Evolutionary conservation across 2,113 vertebrate genomes (phyloP), one percentile per base, ranked within the genome.

Genomic region (Chloroceryle aenea): DNA sequence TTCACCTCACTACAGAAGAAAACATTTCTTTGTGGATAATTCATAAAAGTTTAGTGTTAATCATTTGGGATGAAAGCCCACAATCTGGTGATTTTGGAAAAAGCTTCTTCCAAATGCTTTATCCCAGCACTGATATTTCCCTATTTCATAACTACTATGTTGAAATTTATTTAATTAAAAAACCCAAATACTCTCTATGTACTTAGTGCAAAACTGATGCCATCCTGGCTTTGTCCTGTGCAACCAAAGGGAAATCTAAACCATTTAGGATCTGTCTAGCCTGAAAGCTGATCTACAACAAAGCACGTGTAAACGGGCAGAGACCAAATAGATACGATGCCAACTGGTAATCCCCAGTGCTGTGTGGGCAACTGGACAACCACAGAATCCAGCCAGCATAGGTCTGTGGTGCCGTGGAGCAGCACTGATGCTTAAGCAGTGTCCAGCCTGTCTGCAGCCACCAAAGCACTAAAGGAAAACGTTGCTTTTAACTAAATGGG

Each of bases 351-450:
- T 27, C 23, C 20, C 27, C 23, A 26, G 30, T 14, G 18, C 45
- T 0, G 0, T 19, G 22, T 1, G 0, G 40, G 45, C 59, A 22
- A 30, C 36, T 15, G 10, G 72, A 2, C 36, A 17, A 61, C 27
- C 3, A 3, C 9, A 12, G 55, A n/a, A 52, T 27, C 62, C 73
- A 30, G 74, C 4, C 74, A 29, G 42, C 4, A 0, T 25, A 3
- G 77, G 18, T 6, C 77, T 74, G 85, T 4, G 12, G 68, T 40
- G 73, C 77, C 50, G 14, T 6, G 2, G 47, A 48, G 27, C 26
- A 59, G 55, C 81, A 53, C n/a, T 52, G 63, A 52, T 32, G 63
- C 79, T n/a, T 89, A 13, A 26, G 77, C 59, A 16, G 64, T 43
- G 73, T 52, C 73, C 84, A 68, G 76, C 53, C 67, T 52, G 58